Conservation (phyloP, 1,140 invertebrate species). For the Hylaeus volcanicus region DNA sequence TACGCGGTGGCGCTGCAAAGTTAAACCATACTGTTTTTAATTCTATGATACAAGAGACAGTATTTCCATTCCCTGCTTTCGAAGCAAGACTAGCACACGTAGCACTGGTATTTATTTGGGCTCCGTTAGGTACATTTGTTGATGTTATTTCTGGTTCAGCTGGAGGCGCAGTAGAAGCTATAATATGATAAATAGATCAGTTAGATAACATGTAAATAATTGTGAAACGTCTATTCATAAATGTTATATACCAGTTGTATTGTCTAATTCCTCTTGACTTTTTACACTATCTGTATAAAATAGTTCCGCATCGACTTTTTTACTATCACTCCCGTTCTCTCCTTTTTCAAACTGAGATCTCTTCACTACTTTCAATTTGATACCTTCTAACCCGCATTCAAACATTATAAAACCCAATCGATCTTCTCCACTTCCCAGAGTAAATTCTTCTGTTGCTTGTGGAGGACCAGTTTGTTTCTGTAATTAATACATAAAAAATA, state of each 20-base stretch:
- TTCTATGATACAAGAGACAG: conserved; percentile 91
- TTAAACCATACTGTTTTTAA: conserved; percentile 97
- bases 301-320: conserved; percentile 75
- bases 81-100: conserved; percentile 66
- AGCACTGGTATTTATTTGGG: conserved; percentile 77
- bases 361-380: conserved; percentile 90
- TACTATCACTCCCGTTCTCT: conserved; percentile 83
- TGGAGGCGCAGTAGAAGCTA: conserved; percentile 74
- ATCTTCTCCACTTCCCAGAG: conserved; percentile 81
- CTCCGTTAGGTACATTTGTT: conserved; percentile 65
- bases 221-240: not conserved
- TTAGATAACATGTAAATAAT: not conserved
- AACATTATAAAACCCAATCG: conserved; percentile 98
- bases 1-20: conserved; percentile 96
- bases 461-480: conserved; percentile 72
- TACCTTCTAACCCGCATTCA: conserved; percentile 95
- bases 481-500: conserved; percentile 6
- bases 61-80: conserved; percentile 82
- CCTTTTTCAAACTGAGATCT: conserved; percentile 88
- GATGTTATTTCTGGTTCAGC: conserved; percentile 75
- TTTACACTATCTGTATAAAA: conserved; percentile 71
- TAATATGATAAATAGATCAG: conserved; percentile 19
- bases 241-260: conserved; percentile 61
- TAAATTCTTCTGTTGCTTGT: conserved; percentile 78
- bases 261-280: conserved; percentile 75